A percentile compares a stretch with the other conserved stretches of the same genome.
Conservation (phyloP, 2,113 vertebrate genomes). For the Upupa epops region DNA sequence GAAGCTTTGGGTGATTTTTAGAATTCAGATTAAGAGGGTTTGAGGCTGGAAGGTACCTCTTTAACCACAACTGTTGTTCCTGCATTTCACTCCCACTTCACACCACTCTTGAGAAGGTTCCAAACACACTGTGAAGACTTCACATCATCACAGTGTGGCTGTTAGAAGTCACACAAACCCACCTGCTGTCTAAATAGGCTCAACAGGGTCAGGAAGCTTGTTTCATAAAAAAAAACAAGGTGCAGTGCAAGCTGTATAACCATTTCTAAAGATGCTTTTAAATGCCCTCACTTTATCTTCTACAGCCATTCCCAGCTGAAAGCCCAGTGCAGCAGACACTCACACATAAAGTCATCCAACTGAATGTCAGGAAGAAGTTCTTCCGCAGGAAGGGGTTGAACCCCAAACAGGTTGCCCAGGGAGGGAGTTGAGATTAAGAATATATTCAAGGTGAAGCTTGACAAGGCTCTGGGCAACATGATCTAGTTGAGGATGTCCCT, state of each 20-base stretch:
- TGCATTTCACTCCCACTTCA: background rate
- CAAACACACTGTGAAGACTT: background rate
- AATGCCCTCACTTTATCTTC: background rate
- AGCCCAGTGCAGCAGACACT: background rate
- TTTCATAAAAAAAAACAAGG: background rate
- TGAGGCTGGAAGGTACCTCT: background rate
- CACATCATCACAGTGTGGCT: background rate
- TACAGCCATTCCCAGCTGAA: background rate
- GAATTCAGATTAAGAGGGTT: background rate
- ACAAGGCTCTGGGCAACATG: no score
- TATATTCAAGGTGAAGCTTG: no score
- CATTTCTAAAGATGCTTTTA: background rate
- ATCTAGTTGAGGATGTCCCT: no score
- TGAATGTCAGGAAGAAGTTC: no score
- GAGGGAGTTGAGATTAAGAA: no score
- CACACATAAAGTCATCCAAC: background rate
- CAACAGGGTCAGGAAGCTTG: background rate
- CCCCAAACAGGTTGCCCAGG: no score
- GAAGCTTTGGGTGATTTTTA: background rate
- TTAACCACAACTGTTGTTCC: background rate
- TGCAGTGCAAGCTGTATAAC: background rate
- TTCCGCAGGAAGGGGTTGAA: no score
- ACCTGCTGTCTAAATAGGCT: background rate
- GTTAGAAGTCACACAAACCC: background rate
- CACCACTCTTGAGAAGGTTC: background rate